phyloP scores from a whole-genome alignment of 2,888 invertebrate genomes.

The Drosophila hamatofila region DNA sequence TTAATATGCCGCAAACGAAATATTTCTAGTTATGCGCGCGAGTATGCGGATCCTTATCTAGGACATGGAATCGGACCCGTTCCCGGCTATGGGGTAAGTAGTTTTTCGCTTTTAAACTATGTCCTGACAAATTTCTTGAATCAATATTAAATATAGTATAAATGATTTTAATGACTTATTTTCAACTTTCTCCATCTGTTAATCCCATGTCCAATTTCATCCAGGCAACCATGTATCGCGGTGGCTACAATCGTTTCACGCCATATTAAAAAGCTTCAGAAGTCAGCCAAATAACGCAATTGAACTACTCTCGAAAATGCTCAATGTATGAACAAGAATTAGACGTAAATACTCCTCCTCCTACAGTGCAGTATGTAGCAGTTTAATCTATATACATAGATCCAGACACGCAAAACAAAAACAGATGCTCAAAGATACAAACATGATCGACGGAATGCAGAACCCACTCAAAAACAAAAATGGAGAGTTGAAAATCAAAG shows the following conservation, averaged over 20 bases:
- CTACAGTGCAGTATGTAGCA: constrained; percentile 73
- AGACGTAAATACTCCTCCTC: constrained; percentile 71
- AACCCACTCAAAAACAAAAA: constrained; percentile 29
- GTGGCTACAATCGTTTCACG: constrained; percentile 97
- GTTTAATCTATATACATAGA: constrained; percentile 64
- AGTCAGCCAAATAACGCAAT: constrained; percentile 77
- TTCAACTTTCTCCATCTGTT: not conserved
- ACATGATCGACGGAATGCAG: constrained; percentile 31
- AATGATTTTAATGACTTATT: not conserved
- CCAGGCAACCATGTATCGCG: constrained; percentile 96
- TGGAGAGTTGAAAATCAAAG: constrained; percentile 77
- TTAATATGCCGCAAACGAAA: constrained; percentile 49
- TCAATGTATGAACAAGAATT: constrained; percentile 72
- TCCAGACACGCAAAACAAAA: constrained; percentile 69
- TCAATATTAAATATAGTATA: not conserved
- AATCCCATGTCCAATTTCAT: constrained; percentile 53
- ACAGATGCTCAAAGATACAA: constrained; percentile 71
- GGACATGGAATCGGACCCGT: constrained; percentile 98
- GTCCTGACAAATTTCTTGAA: too few relatives aligned
- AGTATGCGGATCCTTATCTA: constrained; percentile 97
- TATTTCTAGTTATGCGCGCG: constrained; percentile 91
- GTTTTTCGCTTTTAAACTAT: not conserved
- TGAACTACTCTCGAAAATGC: constrained; percentile 78
- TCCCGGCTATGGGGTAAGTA: constrained; percentile 97
- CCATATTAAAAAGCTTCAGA: constrained; percentile 90